Base-by-base conservation (phyloP, 2,888 invertebrate genomes). In the Nomada ferruginata region DNA sequence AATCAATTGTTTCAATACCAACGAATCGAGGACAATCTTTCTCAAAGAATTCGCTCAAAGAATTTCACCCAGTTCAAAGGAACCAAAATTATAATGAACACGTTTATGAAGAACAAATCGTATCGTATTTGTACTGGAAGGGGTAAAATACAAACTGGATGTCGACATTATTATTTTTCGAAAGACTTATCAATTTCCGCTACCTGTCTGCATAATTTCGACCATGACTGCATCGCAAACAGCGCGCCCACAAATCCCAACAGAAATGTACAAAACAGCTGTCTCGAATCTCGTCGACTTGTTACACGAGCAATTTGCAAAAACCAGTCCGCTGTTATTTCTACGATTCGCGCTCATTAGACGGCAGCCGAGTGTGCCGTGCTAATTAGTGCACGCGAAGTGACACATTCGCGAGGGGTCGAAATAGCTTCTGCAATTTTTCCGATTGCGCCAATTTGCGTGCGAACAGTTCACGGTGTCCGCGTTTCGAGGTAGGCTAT, bases 401-500 rank as follows among this genome's bases (percentile, higher is more conserved):
- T 57, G 60, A 52, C 29, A 26, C 7, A 36, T 18, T 61, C 52
- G 52, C 52, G 23, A 15, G 0, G 23, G 55, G 55, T 13, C 18
- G n/a, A 18, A 47, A 20, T 53, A 36, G 50, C 52, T 52, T 55
- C 42, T 23, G 42, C 52, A 53, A 53, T 59, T 52, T 60, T 44
- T 55, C 66, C 53, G 66, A 50, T 50, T 55, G 60, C 36, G 63
- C 50, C 75, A 75, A 75, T 75, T 63, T 63, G 61, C 61, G 13
- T 1, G 68, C 23, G 18, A 23, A 20, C 42, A 10, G 57, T 64
- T 63, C 44, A 26, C 55, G 59, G 68, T 64, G 26, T 52, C 50
- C 13, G 18, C n/a, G 20, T n/a, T 57, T 78, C 66, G 66, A 44
- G 23, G 23, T 55, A 78, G 20, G n/a, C 20, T 55, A 13, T 65